A percentile compares a stretch with the other conserved stretches of the same genome.
Conservation (phyloP, 2,888 invertebrate genomes). For the Palloptera scutellata region DNA sequence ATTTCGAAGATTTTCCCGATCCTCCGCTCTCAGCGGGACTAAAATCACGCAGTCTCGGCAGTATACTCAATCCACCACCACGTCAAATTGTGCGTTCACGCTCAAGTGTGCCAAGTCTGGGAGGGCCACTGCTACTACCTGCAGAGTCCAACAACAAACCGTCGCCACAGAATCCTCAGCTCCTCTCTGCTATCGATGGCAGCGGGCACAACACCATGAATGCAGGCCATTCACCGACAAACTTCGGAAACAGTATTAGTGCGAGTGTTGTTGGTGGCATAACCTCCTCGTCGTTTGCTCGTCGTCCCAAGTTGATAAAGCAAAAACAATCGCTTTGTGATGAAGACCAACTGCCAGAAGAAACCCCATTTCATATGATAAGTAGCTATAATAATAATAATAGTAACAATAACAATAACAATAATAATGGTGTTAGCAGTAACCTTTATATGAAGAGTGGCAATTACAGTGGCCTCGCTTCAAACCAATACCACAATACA, state of each 20-base stretch:
- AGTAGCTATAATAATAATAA: slow-evolving; percentile 54
- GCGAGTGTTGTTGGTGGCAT: slow-evolving; percentile 14
- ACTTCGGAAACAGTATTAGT: slow-evolving; percentile 9
- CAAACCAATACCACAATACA: slow-evolving; percentile 21
- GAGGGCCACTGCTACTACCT: slow-evolving; percentile 53
- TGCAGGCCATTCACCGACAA: slow-evolving; percentile 48
- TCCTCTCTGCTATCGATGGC: slow-evolving; percentile 30
- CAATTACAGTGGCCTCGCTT: slow-evolving; percentile 31
- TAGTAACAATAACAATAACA: slow-evolving; percentile 51
- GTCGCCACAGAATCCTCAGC: slow-evolving; percentile 36
- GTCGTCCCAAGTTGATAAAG: slow-evolving; percentile 78
- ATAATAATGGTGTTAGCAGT: slow-evolving; percentile 52
- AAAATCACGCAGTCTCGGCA: slow-evolving; percentile 85
- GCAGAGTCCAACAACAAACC: slow-evolving; percentile 26
- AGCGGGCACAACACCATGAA: slow-evolving; percentile 28
- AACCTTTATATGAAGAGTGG: slow-evolving; percentile 47
- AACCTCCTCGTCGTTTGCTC: slow-evolving; percentile 45
- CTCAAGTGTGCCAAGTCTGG: slow-evolving; percentile 78
- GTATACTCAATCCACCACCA: slow-evolving; percentile 79
- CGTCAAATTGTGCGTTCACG: slow-evolving; percentile 77
- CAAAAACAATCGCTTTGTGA: slow-evolving; percentile 86
- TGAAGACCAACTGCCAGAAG: slow-evolving; percentile 66
- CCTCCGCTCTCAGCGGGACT: slow-evolving; percentile 70
- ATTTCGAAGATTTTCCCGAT: slow-evolving; percentile 69
- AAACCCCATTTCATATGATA: slow-evolving; percentile 54